Percentiles rank a stretch among this genome's conserved stretches.
Evolutionary conservation across 2,113 vertebrate genomes (phyloP).

Genomic region (Trochalopteron elliotii): DNA sequence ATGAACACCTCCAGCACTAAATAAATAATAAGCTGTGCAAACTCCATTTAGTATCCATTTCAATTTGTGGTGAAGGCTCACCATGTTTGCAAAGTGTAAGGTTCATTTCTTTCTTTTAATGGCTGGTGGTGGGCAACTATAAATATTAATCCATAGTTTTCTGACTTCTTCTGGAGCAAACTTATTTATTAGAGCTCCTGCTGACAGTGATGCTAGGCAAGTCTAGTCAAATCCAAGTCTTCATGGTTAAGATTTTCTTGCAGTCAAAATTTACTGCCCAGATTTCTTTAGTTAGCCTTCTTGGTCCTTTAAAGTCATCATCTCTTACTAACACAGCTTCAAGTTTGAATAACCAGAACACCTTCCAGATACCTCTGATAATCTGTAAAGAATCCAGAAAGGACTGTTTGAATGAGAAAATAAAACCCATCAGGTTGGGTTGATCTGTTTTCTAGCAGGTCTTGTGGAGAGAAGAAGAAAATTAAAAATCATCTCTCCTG

Average conservation of each 20-base stretch:
- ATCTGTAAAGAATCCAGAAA: background rate
- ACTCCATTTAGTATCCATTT: slow-evolving; percentile 53
- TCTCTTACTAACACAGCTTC: background rate
- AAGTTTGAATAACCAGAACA: background rate
- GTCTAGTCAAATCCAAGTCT: background rate
- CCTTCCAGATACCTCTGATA: background rate
- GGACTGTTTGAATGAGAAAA: background rate
- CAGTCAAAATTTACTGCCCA: background rate
- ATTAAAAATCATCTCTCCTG: background rate
- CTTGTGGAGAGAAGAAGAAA: background rate
- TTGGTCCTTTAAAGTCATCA: background rate
- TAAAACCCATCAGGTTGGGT: background rate
- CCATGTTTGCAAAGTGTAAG: background rate
- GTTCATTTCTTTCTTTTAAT: slow-evolving; percentile 26
- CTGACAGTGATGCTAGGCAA: background rate
- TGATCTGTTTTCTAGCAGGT: background rate
- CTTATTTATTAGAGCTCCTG: slow-evolving; percentile 13
- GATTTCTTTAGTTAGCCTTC: background rate
- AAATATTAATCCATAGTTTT: slow-evolving; percentile 30
- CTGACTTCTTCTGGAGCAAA: background rate
- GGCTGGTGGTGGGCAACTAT: background rate
- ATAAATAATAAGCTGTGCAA: slow-evolving; percentile 42
- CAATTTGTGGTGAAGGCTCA: slow-evolving; percentile 48
- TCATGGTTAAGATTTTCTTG: background rate
- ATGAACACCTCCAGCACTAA: slow-evolving; percentile 39